A percentile compares a stretch with the other conserved stretches of the same genome.
Evolutionary conservation across 2,888 invertebrate genomes (phyloP).

Genomic region (Microdon myrmicae): DNA sequence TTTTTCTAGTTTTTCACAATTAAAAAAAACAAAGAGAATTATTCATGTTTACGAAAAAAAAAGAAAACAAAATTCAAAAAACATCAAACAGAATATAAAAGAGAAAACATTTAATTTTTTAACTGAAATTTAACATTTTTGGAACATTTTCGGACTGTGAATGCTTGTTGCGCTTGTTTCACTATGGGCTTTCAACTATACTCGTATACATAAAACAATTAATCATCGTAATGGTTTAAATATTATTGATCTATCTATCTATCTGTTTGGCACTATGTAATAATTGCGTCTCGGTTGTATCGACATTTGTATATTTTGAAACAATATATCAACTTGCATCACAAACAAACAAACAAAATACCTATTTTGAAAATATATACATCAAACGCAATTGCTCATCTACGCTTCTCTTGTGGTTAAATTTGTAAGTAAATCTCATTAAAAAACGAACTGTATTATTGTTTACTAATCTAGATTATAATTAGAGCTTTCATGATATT

Average conservation of each 20-base stretch:
- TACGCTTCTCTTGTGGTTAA: constrained; percentile 48
- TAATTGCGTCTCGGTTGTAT: constrained; percentile 42
- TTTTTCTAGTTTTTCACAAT: constrained; percentile 12
- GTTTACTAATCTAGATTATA: constrained; percentile 16
- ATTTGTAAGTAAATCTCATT: constrained; percentile 62
- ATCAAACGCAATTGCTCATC: constrained; percentile 43
- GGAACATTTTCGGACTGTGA: constrained; percentile 55
- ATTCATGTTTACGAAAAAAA: constrained; percentile 1
- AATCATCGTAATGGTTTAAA: constrained; percentile 43
- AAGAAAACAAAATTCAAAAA: constrained; percentile 7
- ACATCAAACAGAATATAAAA: constrained; percentile 7
- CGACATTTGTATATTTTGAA: constrained; percentile 42
- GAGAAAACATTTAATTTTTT: constrained; percentile 55
- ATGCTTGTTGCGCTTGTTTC: constrained; percentile 55
- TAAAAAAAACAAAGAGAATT: not conserved
- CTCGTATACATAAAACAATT: constrained; percentile 38
- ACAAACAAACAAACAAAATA: constrained; percentile 21
- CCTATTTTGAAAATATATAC: constrained; percentile 7
- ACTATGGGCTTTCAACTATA: constrained; percentile 52
- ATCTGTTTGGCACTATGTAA: constrained; percentile 42
- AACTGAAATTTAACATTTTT: constrained; percentile 57
- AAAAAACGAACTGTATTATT: constrained; percentile 18
- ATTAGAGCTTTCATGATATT: constrained; percentile 39
- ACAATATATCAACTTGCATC: constrained; percentile 27
- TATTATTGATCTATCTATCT: constrained; percentile 41